Base-by-base conservation (phyloP, 2,888 invertebrate genomes). In the Trichopoda pennipes region DNA sequence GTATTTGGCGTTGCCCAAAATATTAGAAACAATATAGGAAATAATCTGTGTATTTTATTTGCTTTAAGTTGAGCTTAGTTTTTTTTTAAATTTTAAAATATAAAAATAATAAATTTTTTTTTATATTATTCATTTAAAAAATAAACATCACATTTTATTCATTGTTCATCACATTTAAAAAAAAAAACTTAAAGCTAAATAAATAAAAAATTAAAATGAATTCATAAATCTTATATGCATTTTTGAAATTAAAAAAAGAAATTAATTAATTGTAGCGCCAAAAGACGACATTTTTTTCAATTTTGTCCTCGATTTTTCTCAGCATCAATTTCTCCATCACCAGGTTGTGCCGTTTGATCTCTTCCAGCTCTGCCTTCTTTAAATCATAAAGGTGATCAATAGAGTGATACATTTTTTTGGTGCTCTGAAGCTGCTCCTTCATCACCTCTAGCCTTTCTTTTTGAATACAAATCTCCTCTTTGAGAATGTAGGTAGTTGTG, bases 221-320 rank as follows among this genome's bases (percentile, higher is more conserved):
- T 53, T 66, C 53, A 66, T 66, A 51, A 66, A 51, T 53, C 53
- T 35, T 53, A 66, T 66, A 53, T 53, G 35, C 21, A 53, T 53
- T 66, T 66, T 66, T 53, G 51, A 53, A 66, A 53, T 66, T 38
- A 66, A 32, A 56, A 56, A 56, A 49, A 64, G 19, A 51, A 60
- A 60, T 23, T 51, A 66, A 51, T 66, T 38, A 66, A 56, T 69
- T 69, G 28, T 49, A 70, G 42, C 68, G 75, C 70, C 49, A 78
- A 42, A 66, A 58, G 58, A 66, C 58, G 32, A 72, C 70, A 55
- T 72, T 76, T 66, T 76, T 80, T 75, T 80, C 21, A 51, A 80
- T 80, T 76, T 76, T 70, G 19, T 76, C 21, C 58, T 75, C 80
- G 42, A 80, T 58, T 80, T 80, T 70, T 53, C 44, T 63, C 17